phyloP scores from a whole-genome alignment of 1,140 invertebrate genomes.

The Idris sp. region DNA sequence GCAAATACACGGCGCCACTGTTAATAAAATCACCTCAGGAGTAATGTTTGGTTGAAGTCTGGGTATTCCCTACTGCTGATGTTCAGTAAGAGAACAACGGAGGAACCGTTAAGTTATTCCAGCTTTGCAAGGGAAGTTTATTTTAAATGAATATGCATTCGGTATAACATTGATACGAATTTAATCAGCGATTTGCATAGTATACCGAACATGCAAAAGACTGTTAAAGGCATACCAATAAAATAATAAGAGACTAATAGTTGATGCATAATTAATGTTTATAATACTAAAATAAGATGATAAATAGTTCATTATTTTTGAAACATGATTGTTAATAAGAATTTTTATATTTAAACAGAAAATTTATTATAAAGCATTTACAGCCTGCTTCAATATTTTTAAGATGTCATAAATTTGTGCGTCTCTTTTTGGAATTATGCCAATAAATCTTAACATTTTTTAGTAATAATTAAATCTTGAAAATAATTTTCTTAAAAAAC shows the following conservation, averaged over 20 bases:
- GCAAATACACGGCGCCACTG: constrained; percentile 30
- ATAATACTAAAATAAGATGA: too few relatives aligned
- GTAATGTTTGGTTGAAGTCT: constrained; percentile 12
- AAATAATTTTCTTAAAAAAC: too few relatives aligned
- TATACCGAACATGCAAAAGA: constrained; percentile 17
- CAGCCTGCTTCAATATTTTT: too few relatives aligned
- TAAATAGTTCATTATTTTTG: too few relatives aligned
- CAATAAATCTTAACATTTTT: too few relatives aligned
- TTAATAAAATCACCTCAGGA: constrained; percentile 29
- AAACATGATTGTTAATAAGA: too few relatives aligned
- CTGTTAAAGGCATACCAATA: background rate
- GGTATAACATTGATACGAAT: constrained; percentile 24
- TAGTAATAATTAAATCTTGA: too few relatives aligned
- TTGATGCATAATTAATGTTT: too few relatives aligned
- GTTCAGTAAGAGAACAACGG: constrained; percentile 21
- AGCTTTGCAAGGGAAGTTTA: constrained; percentile 14
- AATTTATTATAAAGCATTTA: too few relatives aligned
- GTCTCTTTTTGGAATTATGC: too few relatives aligned
- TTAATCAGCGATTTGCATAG: constrained; percentile 43
- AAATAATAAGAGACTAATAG: constrained; percentile 9
- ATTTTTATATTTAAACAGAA: too few relatives aligned
- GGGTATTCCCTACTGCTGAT: constrained; percentile 3
- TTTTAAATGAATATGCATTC: constrained; percentile 47
- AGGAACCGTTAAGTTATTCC: constrained; percentile 51
- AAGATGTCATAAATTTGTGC: too few relatives aligned